Evolutionary conservation across 2,888 invertebrate species (phyloP).

Genomic region (Carcina quercana): DNA sequence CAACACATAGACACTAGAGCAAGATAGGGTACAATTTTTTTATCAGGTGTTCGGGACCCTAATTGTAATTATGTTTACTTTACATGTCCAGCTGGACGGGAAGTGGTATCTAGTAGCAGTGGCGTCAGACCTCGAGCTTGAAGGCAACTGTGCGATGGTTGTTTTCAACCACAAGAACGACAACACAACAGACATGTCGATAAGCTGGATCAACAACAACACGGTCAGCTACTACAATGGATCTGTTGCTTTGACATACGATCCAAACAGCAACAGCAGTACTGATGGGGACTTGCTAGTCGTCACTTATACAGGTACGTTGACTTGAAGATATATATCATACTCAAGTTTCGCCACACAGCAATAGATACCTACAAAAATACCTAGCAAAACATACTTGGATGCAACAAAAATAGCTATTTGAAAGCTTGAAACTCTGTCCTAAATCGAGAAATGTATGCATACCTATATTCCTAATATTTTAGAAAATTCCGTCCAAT

Average conservation of each 20-base stretch:
- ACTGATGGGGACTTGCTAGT: constrained; percentile 46
- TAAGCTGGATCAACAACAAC: constrained; percentile 56
- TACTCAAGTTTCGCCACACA: constrained; percentile 5
- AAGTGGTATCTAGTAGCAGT: constrained; percentile 55
- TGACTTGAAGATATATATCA: too few species aligned
- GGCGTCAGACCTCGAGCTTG: constrained; percentile 42
- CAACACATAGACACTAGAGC: too few species aligned
- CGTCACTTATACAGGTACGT: constrained; percentile 52
- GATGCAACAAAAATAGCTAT: background rate
- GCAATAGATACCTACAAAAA: constrained; percentile 2
- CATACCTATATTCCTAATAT: too few species aligned
- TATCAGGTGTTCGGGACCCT: too few species aligned
- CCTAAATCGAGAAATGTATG: too few species aligned
- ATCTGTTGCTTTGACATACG: constrained; percentile 45
- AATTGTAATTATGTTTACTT: background rate
- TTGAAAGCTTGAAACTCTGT: too few species aligned
- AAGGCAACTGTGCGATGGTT: constrained; percentile 56
- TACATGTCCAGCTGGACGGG: constrained; percentile 46
- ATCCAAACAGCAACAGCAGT: constrained; percentile 39
- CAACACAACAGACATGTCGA: constrained; percentile 52
- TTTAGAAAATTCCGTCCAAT: too few species aligned
- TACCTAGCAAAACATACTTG: too few species aligned
- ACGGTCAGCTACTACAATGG: constrained; percentile 55
- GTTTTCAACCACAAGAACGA: constrained; percentile 51
- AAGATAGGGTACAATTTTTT: too few species aligned